These are phyloP conservation scores for Operophtera brumata DNA, from an alignment of 2,888 invertebrate species.

Conservation along the genomic window DNA sequence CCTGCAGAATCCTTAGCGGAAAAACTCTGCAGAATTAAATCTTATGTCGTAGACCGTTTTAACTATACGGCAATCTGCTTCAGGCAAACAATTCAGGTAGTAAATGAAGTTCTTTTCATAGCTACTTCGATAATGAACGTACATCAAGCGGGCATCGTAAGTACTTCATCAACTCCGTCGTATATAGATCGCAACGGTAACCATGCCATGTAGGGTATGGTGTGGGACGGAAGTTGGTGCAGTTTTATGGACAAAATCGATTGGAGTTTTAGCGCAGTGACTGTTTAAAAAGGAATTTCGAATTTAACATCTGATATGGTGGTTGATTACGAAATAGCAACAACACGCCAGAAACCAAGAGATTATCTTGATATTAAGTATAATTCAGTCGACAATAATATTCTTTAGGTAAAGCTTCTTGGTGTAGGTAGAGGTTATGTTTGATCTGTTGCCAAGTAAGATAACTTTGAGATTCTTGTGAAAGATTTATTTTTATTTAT, in stretches of 20 bases:
- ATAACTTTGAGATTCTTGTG: no score
- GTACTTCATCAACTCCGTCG: slow-evolving; percentile 52
- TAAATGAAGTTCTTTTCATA: slow-evolving; percentile 5
- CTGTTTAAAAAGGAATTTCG: no score
- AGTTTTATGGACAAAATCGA: neutral
- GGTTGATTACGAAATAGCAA: no score
- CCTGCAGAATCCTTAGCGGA: neutral
- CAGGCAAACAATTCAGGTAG: slow-evolving; percentile 2
- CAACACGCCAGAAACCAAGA: no score
- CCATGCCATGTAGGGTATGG: slow-evolving; percentile 44
- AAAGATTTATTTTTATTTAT: no score
- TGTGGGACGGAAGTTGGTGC: slow-evolving; percentile 11
- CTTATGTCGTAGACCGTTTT: neutral
- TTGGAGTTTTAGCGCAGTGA: no score
- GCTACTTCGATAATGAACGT: slow-evolving; percentile 21
- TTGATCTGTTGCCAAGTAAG: no score
- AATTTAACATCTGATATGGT: no score
- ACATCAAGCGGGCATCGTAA: slow-evolving; percentile 5
- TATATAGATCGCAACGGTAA: slow-evolving; percentile 64
- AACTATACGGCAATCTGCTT: slow-evolving; percentile 7
- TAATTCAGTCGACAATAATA: no score
- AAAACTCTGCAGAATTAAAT: neutral
- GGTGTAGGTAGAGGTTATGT: no score
- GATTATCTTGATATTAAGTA: no score
- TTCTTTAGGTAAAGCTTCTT: no score